phyloP scores from a whole-genome alignment of 1,140 invertebrate genomes.

The Marisa cornuarietis region DNA sequence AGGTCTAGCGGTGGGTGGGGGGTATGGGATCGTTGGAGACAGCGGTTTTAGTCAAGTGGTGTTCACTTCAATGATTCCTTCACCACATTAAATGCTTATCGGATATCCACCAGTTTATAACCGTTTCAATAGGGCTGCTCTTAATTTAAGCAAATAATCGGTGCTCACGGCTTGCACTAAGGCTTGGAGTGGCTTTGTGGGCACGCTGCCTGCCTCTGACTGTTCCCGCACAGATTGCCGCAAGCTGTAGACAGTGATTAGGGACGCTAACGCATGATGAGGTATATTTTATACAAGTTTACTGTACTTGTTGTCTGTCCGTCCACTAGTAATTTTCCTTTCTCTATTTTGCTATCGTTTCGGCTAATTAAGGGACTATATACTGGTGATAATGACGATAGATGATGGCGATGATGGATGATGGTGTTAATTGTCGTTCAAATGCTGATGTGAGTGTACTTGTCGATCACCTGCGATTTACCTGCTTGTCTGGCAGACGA shows the following conservation, averaged over 20 bases:
- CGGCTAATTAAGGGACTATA: not conserved
- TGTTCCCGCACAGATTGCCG: too few relatives aligned
- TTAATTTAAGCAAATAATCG: not conserved
- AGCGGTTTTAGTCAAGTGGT: too few relatives aligned
- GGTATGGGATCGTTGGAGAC: not conserved
- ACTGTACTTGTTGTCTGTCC: not conserved
- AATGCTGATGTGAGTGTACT: too few relatives aligned
- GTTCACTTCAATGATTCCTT: not conserved
- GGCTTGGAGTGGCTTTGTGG: not conserved
- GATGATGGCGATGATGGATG: too few relatives aligned
- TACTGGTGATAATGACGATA: not conserved
- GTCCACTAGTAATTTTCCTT: not conserved
- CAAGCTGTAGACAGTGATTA: too few relatives aligned
- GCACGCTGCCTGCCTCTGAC: not conserved
- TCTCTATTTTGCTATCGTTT: not conserved
- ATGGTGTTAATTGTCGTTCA: not conserved
- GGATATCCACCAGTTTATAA: not conserved
- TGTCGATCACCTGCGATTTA: too few relatives aligned
- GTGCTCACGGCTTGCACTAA: not conserved
- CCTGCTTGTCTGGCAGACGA: not conserved
- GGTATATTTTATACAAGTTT: not conserved
- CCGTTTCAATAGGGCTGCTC: not conserved
- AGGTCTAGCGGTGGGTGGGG: not conserved
- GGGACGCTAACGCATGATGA: too few relatives aligned
- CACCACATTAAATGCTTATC: not conserved